phyloP scores from a whole-genome alignment of 2,113 vertebrate genomes.

The Microtus montanus region DNA sequence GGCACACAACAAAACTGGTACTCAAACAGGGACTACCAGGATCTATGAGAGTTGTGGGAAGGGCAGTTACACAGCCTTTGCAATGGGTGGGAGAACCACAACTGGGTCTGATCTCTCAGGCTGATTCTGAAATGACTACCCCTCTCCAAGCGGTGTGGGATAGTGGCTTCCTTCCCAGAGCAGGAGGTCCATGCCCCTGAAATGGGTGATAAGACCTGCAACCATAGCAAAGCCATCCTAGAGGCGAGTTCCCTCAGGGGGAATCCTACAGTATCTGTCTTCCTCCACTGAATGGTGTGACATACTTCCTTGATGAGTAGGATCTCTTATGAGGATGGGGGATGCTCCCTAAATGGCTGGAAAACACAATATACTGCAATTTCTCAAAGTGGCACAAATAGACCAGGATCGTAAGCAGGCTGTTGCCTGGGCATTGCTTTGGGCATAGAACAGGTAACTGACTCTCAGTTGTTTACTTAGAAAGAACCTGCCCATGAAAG shows the following conservation, averaged over 20 bases:
- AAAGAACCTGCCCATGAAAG: neutral
- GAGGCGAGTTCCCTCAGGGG: neutral
- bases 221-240: neutral
- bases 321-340: too few relatives aligned
- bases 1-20: neutral
- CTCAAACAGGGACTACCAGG: too few relatives aligned
- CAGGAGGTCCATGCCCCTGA: neutral
- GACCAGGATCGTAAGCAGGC: neutral
- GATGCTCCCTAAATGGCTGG: neutral
- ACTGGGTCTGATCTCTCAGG: neutral
- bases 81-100: neutral
- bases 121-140: neutral
- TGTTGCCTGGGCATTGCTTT: neutral
- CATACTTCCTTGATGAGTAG: neutral
- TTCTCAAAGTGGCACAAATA: neutral
- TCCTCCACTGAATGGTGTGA: neutral
- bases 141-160: neutral
- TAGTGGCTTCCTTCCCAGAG: neutral
- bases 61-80: neutral
- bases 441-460: neutral
- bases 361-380: neutral
- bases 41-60: neutral
- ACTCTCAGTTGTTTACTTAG: neutral
- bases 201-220: neutral
- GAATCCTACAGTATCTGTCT: neutral